Base-by-base conservation (phyloP, 2,888 invertebrate species). In the Andrena hattorfiana region DNA sequence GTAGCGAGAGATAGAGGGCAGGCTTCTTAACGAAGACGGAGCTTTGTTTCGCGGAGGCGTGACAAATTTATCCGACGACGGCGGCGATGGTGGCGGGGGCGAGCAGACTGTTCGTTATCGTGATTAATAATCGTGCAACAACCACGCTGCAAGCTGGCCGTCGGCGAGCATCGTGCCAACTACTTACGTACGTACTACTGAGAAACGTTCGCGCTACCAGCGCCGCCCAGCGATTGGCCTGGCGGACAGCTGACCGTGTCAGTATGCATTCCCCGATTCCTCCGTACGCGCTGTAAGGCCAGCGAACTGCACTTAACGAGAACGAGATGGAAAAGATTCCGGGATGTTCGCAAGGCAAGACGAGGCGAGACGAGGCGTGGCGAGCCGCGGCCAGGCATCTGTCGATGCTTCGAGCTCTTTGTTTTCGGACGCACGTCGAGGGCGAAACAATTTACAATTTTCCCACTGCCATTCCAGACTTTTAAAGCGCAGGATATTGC, bases 171-270 rank as follows among this genome's bases (percentile, higher is more conserved):
- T 35, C 60, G n/a, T 23, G 62, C 67, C 67, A 48, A 64, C 59
- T 73, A 76, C 80, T 1, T 42, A 4, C 16, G 42, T 16, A 42
- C 42, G 0, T 5, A 42, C 42, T 42, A 42, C 42, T 60, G 16
- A 74, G 81, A 85, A 87, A 76, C 66, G 60, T 68, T 73, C 68
- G 56, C 67, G 32, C 67, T 28, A 48, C 48, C 35, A 51, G 59
- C 63, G 54, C 67, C 62, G 86, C 81, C 85, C 78, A 83, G 86
- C 89, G 88, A 90, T 90, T 87, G 85, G 77, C 82, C 67, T 69
- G 81, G 74, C 85, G 87, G 90, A 84, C 89, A 80, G 26, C 70
- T 69, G 75, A 62, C 56, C 56, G 23, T 81, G 84, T 87, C 77
- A 77, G 70, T 60, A 32, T 23, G 68, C 73, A 54, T 73, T 72